phyloP scores from a whole-genome alignment of 2,113 vertebrate genomes.

The Colaptes auratus region DNA sequence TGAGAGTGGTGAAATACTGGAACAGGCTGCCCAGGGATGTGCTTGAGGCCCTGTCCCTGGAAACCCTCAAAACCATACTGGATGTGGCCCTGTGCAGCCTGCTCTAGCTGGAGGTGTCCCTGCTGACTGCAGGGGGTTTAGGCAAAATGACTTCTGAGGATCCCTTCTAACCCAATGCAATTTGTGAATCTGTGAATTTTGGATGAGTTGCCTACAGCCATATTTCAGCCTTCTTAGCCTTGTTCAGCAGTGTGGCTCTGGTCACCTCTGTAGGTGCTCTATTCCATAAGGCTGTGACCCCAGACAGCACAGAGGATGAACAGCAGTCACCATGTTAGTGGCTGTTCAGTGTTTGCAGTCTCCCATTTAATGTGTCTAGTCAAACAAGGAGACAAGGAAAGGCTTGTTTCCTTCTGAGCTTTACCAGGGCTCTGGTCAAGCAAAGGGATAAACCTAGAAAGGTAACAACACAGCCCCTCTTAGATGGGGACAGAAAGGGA shows the following conservation, averaged over 20 bases:
- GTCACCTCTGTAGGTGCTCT: neutral
- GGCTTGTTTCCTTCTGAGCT: neutral
- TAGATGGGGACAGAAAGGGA: neutral
- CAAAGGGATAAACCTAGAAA: neutral
- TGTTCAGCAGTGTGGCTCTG: neutral
- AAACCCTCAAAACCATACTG: too few species aligned
- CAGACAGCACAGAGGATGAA: neutral
- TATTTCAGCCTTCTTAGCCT: neutral
- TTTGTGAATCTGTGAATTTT: neutral
- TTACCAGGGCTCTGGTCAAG: neutral
- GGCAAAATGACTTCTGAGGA: too few species aligned
- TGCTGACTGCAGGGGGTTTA: too few species aligned
- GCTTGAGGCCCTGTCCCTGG: too few species aligned
- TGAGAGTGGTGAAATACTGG: too few species aligned
- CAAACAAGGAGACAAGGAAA: neutral
- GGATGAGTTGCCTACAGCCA: neutral
- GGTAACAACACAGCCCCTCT: neutral
- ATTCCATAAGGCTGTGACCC: neutral
- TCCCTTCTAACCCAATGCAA: too few species aligned
- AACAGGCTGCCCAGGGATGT: too few species aligned
- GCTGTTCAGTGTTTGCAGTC: neutral
- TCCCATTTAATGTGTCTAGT: neutral
- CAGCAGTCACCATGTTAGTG: neutral
- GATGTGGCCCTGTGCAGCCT: too few species aligned
- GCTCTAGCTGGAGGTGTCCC: too few species aligned